These are phyloP conservation scores for Gymnorhina tibicen DNA, from an alignment of 2,113 vertebrate species.

Conservation along the genomic window DNA sequence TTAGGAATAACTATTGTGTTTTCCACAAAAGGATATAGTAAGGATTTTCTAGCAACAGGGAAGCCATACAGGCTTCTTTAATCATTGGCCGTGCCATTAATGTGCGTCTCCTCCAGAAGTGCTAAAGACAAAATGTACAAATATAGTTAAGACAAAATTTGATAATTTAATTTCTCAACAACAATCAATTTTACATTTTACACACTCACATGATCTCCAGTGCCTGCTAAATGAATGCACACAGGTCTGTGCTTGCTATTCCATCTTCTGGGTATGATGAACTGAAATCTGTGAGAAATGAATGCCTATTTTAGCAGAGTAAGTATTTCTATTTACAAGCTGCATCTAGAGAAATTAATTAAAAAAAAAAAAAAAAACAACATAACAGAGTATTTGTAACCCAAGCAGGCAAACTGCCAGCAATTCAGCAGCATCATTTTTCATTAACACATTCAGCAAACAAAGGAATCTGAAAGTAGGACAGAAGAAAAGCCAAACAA, in stretches of 20 bases:
- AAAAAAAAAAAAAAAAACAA: not conserved
- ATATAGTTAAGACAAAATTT: not conserved
- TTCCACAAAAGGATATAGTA: slow-evolving; percentile 94
- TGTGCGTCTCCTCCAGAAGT: slow-evolving; percentile 93
- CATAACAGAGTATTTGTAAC: not conserved
- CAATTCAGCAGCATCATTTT: not conserved
- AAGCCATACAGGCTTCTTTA: slow-evolving; percentile 94
- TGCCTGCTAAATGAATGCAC: slow-evolving; percentile 95
- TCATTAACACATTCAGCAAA: slow-evolving; percentile 20
- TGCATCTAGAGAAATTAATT: not conserved
- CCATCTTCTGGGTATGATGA: slow-evolving; percentile 93
- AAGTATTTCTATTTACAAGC: not conserved
- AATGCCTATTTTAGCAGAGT: not conserved
- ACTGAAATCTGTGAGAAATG: slow-evolving; percentile 85
- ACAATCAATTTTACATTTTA: not conserved
- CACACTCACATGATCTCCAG: slow-evolving; percentile 92
- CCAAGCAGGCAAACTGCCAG: not conserved
- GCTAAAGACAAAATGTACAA: slow-evolving; percentile 65
- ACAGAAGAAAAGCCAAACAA: not conserved
- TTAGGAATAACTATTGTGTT: not conserved
- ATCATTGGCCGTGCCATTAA: slow-evolving; percentile 97
- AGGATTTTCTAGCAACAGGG: slow-evolving; percentile 93
- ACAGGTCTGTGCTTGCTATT: slow-evolving; percentile 85
- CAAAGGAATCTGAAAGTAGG: slow-evolving; percentile 8
- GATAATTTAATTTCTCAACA: not conserved